Conservation (phyloP, 2,888 invertebrate species). For the Argyra leucocephala region DNA sequence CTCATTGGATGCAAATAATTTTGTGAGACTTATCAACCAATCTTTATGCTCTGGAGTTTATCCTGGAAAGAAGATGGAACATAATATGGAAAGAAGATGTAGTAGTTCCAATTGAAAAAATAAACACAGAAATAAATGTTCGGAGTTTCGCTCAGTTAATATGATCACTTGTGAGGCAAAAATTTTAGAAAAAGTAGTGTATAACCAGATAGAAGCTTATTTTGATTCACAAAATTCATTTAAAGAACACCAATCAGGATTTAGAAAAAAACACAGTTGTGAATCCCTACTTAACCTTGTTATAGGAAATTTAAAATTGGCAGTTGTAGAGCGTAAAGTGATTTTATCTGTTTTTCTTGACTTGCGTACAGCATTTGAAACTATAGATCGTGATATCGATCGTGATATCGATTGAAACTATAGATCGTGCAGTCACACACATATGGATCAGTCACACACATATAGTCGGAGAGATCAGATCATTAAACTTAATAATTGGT, state of each 20-base stretch:
- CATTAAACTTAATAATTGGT: too few species aligned
- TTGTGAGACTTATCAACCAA: neutral
- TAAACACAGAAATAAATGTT: neutral
- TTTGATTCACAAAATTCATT: slow-evolving; percentile 8
- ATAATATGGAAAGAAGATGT: neutral
- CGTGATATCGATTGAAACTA: too few species aligned
- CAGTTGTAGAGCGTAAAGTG: neutral
- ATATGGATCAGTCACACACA: too few species aligned
- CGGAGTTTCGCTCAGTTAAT: neutral
- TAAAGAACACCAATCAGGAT: slow-evolving; percentile 8
- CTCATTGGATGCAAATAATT: slow-evolving; percentile 2
- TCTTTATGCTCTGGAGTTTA: neutral
- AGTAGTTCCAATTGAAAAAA: neutral
- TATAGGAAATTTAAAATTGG: neutral
- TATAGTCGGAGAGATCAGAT: too few species aligned
- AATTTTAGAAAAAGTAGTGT: neutral
- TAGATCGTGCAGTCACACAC: too few species aligned
- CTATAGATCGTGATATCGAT: neutral
- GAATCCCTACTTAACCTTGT: slow-evolving; percentile 11
- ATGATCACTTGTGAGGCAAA: neutral
- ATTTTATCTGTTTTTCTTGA: neutral
- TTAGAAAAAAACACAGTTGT: slow-evolving; percentile 12
- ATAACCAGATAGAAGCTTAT: slow-evolving; percentile 7
- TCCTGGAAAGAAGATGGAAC: neutral
- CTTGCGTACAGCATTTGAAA: neutral